Evolutionary conservation across 1,140 invertebrate species (phyloP).

Genomic region (Propsilocerus akamusi): DNA sequence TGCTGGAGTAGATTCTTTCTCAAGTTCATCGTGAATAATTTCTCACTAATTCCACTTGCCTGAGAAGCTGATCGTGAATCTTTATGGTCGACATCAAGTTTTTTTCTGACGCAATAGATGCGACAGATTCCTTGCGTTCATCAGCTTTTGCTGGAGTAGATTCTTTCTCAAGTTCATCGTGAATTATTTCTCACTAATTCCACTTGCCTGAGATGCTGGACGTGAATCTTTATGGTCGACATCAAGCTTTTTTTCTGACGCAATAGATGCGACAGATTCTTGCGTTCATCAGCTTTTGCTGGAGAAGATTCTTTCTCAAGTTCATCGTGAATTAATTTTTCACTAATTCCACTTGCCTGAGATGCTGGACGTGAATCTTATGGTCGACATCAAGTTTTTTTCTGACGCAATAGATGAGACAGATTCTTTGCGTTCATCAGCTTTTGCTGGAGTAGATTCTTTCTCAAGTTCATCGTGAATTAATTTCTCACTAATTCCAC

Average conservation of each 20-base stretch:
- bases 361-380: slow-evolving; percentile 10
- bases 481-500: too few relatives aligned
- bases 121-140: neutral
- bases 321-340: slow-evolving; percentile 5
- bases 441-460: neutral
- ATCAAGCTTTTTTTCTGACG: neutral
- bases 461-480: neutral
- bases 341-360: slow-evolving; percentile 10
- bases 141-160: neutral
- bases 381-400: slow-evolving; percentile 1
- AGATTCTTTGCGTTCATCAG: slow-evolving; percentile 1
- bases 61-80: slow-evolving; percentile 9
- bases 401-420: neutral
- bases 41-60: slow-evolving; percentile 4
- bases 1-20: too few relatives aligned
- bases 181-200: neutral
- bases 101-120: neutral
- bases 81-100: neutral
- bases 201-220: neutral
- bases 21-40: neutral
- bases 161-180: neutral
- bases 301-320: neutral
- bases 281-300: neutral
- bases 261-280: neutral
- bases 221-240: neutral